These are phyloP conservation scores for Ctenomys sociabilis DNA, from an alignment of 2,113 vertebrate genomes.

Conservation along the genomic window DNA sequence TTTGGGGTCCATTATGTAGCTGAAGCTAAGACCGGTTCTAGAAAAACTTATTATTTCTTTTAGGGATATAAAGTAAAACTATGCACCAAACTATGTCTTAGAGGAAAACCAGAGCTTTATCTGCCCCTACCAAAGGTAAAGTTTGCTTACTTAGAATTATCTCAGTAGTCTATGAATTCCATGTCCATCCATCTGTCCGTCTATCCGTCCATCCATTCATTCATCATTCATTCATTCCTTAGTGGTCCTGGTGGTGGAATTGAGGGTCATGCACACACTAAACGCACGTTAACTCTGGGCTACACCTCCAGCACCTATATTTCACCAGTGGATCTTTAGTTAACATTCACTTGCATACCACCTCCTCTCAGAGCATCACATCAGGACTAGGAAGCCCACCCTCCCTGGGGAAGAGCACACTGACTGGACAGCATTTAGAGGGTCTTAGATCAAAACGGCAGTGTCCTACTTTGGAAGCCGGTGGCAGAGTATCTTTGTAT, in stretches of 20 bases:
- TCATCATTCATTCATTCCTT: not conserved
- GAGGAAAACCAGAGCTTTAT: not conserved
- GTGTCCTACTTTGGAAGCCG: constrained; percentile 47
- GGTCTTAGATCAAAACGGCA: not conserved
- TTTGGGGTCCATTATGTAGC: not conserved
- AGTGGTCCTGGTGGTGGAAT: not conserved
- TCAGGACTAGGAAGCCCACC: not conserved
- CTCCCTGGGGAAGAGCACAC: not conserved
- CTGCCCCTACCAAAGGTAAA: not conserved
- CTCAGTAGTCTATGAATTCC: not conserved
- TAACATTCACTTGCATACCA: not conserved
- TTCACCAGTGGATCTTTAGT: not conserved
- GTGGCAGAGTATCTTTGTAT: not conserved
- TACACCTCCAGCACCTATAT: not conserved
- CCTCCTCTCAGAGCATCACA: not conserved
- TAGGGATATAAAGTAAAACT: constrained; percentile 42
- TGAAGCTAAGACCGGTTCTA: not conserved
- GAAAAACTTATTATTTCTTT: not conserved
- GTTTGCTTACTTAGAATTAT: not conserved
- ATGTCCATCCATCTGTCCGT: not conserved
- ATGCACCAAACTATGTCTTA: not conserved
- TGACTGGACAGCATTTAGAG: not conserved
- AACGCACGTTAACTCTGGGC: not conserved
- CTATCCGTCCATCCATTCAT: not conserved
- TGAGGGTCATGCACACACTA: not conserved